phyloP scores from a whole-genome alignment of 92 coral and sea anemone species.

The Umimayanthus chanpuru region DNA sequence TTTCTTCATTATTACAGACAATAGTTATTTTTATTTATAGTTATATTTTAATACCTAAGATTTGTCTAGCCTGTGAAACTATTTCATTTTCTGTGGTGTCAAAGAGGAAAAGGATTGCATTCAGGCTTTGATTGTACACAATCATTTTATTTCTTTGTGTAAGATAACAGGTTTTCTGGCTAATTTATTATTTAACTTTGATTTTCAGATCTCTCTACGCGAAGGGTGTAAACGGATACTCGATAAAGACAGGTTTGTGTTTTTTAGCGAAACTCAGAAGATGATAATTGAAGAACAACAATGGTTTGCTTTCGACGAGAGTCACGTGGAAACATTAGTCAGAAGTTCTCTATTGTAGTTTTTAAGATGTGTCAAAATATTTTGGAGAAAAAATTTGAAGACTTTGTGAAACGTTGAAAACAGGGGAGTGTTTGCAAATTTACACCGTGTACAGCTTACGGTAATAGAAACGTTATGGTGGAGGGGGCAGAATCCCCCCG shows the following conservation, averaged over 20 bases:
- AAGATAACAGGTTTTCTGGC: not conserved
- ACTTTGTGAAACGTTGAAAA: too few species aligned
- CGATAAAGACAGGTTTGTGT: constrained; percentile 92
- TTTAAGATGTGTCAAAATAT: too few species aligned
- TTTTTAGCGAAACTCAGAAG: too few species aligned
- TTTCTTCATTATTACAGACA: too few species aligned
- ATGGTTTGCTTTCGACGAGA: not conserved
- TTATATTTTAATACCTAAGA: not conserved
- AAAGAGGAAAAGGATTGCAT: not conserved
- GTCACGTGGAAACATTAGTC: not conserved
- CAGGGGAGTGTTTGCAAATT: too few species aligned
- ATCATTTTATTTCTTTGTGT: not conserved
- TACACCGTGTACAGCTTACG: too few species aligned
- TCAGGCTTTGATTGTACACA: not conserved
- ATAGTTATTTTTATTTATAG: not conserved
- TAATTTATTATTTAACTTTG: not conserved
- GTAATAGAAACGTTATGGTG: too few species aligned
- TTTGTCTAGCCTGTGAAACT: not conserved
- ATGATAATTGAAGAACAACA: not conserved
- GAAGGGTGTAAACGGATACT: constrained; percentile 98
- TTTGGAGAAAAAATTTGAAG: too few species aligned
- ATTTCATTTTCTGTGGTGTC: not conserved
- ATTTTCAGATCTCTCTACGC: constrained; percentile 85
- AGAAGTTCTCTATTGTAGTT: not conserved
- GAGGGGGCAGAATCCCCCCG: too few species aligned